Evolutionary conservation across 2,113 vertebrate genomes (phyloP).

Genomic region (Chloropsis hardwickii): DNA sequence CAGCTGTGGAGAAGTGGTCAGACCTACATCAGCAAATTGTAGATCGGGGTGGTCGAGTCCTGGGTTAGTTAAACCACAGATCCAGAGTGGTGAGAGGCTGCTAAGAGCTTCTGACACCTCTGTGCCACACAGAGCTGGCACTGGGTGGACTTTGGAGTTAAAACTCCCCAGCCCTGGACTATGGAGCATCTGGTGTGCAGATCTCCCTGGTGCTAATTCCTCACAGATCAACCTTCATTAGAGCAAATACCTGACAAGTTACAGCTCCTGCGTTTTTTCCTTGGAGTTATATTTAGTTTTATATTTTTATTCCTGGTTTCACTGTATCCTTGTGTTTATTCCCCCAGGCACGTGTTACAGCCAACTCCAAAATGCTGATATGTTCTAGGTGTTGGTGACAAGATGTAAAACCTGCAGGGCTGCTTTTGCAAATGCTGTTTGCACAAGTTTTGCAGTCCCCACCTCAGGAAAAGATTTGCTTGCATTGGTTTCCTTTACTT

Average conservation of each 20-base stretch:
- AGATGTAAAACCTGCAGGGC: neutral
- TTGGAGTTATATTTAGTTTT: neutral
- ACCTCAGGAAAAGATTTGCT: neutral
- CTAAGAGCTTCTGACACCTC: neutral
- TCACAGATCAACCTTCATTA: slow-evolving; percentile 8
- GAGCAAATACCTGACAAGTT: slow-evolving; percentile 23
- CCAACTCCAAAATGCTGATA: neutral
- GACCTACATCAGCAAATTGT: neutral
- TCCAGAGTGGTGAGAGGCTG: neutral
- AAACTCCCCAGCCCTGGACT: neutral
- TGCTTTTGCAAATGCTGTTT: neutral
- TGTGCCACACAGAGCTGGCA: neutral
- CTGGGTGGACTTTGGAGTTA: neutral
- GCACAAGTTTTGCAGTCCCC: neutral
- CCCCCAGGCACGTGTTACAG: neutral
- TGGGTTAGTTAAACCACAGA: neutral
- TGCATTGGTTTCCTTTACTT: neutral
- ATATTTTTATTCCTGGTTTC: neutral
- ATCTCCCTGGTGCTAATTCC: neutral
- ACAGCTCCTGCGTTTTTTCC: neutral
- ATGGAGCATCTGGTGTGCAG: neutral
- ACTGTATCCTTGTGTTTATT: neutral
- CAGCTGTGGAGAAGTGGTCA: neutral
- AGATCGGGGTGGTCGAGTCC: neutral
- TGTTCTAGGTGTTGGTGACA: neutral